Conservation (phyloP, 2,113 vertebrate species). For the Andinoacara biseriatus region DNA sequence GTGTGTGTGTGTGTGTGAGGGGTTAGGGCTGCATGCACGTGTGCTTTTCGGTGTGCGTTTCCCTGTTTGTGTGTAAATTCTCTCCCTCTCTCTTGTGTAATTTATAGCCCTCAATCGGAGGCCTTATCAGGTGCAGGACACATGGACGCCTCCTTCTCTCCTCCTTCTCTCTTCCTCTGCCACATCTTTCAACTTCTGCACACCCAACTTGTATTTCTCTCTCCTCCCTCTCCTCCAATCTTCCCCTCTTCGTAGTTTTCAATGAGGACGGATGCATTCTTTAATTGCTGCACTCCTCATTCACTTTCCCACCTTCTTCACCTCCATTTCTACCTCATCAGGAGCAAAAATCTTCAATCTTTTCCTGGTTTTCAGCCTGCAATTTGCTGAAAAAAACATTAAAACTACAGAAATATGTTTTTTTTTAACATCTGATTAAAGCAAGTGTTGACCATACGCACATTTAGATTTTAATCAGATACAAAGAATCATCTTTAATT, state of each 20-base stretch:
- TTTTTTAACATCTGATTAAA: too few species aligned
- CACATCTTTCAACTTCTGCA: conserved; percentile 60
- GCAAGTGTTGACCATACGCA: not conserved
- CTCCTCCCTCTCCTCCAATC: conserved; percentile 39
- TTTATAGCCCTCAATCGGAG: conserved; percentile 75
- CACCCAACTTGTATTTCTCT: conserved; percentile 44
- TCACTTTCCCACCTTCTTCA: conserved; percentile 5
- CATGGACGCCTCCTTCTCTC: conserved; percentile 72
- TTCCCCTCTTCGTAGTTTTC: conserved; percentile 26
- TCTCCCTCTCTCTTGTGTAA: conserved; percentile 60
- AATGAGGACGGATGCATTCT: conserved; percentile 21
- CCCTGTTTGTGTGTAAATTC: conserved; percentile 54
- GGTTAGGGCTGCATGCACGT: conserved; percentile 21
- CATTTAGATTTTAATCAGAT: not conserved
- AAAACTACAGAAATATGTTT: too few species aligned
- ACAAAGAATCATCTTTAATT: not conserved
- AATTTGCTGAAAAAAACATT: too few species aligned
- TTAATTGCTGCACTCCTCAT: conserved; percentile 54
- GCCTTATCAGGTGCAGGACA: conserved; percentile 79
- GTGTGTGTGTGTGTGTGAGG: conserved; percentile 4
- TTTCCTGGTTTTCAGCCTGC: not conserved
- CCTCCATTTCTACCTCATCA: conserved; percentile 15
- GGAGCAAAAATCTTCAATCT: conserved; percentile 10
- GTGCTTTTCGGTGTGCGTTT: conserved; percentile 33
- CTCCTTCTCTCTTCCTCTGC: conserved; percentile 51